phyloP scores from a whole-genome alignment of 2,113 vertebrate species.

The Pseudorectes ferrugineus region DNA sequence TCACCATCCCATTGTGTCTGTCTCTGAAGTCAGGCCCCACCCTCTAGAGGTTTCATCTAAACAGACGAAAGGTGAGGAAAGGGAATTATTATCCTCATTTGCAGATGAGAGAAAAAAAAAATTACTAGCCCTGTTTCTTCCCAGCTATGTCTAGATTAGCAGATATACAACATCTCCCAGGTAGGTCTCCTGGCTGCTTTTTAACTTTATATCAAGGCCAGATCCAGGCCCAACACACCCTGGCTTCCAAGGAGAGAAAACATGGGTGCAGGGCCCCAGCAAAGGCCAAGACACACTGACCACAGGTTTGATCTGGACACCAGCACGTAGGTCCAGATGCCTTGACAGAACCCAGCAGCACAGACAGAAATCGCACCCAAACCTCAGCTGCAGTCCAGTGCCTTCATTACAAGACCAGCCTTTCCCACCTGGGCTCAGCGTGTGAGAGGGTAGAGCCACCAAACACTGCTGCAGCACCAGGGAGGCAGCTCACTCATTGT shows the following conservation, averaged over 20 bases:
- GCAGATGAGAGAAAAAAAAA: not conserved
- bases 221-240: not conserved
- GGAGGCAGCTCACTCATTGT: accelerated
- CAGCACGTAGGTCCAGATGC: not conserved
- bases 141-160: not conserved
- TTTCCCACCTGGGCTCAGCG: not conserved
- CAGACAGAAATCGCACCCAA: not conserved
- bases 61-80: not conserved
- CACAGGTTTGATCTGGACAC: not conserved
- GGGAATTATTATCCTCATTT: conserved; percentile 26
- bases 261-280: accelerated
- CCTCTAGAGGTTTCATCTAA: not conserved
- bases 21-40: conserved; percentile 1
- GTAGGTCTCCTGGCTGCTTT: not conserved
- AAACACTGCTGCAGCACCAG: not conserved
- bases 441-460: not conserved
- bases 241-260: not conserved
- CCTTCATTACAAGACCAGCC: not conserved
- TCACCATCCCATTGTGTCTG: not conserved
- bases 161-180: not conserved
- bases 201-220: not conserved
- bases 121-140: not conserved
- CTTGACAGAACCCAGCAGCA: not conserved
- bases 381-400: not conserved
- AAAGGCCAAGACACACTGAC: not conserved